Percentiles rank a stretch among this genome's conserved stretches.
Evolutionary conservation across 2,888 invertebrate species (phyloP).

Genomic region (Lasioglossum marginatum): DNA sequence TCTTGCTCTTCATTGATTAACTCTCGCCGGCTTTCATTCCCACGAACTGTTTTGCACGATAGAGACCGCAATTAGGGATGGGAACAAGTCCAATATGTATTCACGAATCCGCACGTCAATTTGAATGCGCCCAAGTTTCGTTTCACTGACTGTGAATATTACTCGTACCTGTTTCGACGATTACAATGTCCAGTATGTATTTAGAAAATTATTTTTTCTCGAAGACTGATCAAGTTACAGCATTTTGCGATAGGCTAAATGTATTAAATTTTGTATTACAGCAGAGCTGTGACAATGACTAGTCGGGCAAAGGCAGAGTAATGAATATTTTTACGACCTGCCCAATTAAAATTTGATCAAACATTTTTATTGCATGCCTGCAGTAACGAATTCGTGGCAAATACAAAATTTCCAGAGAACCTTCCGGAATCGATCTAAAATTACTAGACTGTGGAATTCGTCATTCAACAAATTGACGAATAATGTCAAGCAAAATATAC

Average conservation of each 20-base stretch:
- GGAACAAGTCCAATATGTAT: slow-evolving; percentile 13
- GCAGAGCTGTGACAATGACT: neutral
- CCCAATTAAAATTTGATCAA: neutral
- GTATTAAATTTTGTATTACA: neutral
- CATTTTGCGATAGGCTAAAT: neutral
- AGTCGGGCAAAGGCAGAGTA: neutral
- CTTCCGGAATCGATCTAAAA: neutral
- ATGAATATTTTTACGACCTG: neutral
- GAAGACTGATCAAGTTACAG: neutral
- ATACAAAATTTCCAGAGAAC: neutral
- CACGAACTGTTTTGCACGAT: slow-evolving; percentile 25
- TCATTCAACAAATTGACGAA: neutral
- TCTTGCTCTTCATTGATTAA: slow-evolving; percentile 39
- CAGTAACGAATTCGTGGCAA: neutral
- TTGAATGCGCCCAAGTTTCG: neutral
- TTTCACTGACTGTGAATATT: neutral
- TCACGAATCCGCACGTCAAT: neutral
- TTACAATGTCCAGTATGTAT: neutral
- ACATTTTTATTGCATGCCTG: neutral
- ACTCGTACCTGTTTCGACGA: neutral
- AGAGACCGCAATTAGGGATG: neutral
- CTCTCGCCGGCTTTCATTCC: slow-evolving; percentile 29
- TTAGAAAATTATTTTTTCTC: neutral
- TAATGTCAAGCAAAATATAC: neutral
- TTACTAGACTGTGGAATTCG: neutral